Evolutionary conservation across 1,140 invertebrate genomes (phyloP), one percentile per base, ranked within the genome.

Genomic region (Scaptodrosophila lebanonensis): DNA sequence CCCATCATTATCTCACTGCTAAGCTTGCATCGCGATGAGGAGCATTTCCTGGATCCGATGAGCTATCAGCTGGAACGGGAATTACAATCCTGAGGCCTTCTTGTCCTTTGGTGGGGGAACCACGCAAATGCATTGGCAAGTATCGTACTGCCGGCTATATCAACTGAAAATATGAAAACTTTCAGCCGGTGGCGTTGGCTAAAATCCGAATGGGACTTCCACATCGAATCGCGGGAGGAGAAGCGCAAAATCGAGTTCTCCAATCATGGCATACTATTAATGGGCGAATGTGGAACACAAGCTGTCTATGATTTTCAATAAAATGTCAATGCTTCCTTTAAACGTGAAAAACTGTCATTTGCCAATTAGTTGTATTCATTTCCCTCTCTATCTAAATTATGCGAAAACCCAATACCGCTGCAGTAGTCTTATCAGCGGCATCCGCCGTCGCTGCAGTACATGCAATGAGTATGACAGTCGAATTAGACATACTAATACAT

Each of bases 51-150:
- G 2, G 85, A 93, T 53, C 92, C 93, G 1, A 83, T 91, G 2
- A 79, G 76, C n/a, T 93, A 92, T 82, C 88, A 91, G 69, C 92
- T 92, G 1, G 90, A 92, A 50, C 84, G 92, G 84, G 6, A 58
- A 58, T 40, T 79, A 42, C 13, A 76, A 69, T 45, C 58, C 53
- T 0, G 20, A 36, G 7, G 88, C 89, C 1, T 93, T 89, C 70
- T 79, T 92, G 52, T 91, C 92, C 6, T 93, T 94, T 85, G 92
- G 91, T 12, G 90, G 90, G 45, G 93, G 92, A n/a, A 9, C 90
- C 91, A 2, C 86, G 91, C 42, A 91, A 91, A 58, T 93, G 92
- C 75, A 92, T 93, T 30, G 89, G 89, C 89, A 84, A 76, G 50
- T 17, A 4, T n/a, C n/a, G n/a, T 1, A 18, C 0, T 7, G 6